These are phyloP conservation scores for Botia almorhae DNA, from an alignment of 2,797 vertebrate genomes.

Conservation along the genomic window DNA sequence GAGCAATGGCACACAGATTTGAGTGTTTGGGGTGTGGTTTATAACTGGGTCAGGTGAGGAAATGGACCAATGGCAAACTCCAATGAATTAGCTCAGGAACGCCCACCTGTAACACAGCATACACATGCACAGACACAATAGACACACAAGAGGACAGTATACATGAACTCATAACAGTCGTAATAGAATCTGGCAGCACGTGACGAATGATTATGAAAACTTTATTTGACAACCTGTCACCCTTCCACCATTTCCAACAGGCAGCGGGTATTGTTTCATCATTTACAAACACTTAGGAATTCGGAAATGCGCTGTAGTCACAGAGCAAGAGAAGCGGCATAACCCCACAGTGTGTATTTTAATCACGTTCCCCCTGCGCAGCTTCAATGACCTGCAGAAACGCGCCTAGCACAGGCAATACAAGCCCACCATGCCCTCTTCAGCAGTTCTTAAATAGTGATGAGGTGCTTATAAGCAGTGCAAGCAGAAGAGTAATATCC, in stretches of 20 bases:
- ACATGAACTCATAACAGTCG: constrained; percentile 8
- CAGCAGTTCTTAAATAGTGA: constrained; percentile 49
- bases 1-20: too few relatives aligned
- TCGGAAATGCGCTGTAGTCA: constrained; percentile 24
- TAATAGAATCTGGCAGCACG: constrained; percentile 75
- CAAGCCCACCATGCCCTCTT: constrained; percentile 39
- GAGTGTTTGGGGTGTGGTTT: too few relatives aligned
- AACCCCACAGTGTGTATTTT: constrained; percentile 25
- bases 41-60: too few relatives aligned
- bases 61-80: too few relatives aligned
- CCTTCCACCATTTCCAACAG: constrained; percentile 67
- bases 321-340: constrained; percentile 57
- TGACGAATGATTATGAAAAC: constrained; percentile 73
- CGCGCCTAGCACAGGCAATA: constrained; percentile 34
- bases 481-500: constrained; percentile 36
- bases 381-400: constrained; percentile 33
- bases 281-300: constrained; percentile 69
- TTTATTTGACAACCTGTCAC: constrained; percentile 80
- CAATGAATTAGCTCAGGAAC: too few relatives aligned
- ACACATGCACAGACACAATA: too few relatives aligned
- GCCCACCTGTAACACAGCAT: too few relatives aligned
- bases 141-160: too few relatives aligned
- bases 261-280: constrained; percentile 20
- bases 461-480: constrained; percentile 35
- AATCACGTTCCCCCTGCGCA: constrained; percentile 14